These are phyloP conservation scores for Cryptus armator DNA, from an alignment of 2,888 invertebrate genomes.

Conservation along the genomic window DNA sequence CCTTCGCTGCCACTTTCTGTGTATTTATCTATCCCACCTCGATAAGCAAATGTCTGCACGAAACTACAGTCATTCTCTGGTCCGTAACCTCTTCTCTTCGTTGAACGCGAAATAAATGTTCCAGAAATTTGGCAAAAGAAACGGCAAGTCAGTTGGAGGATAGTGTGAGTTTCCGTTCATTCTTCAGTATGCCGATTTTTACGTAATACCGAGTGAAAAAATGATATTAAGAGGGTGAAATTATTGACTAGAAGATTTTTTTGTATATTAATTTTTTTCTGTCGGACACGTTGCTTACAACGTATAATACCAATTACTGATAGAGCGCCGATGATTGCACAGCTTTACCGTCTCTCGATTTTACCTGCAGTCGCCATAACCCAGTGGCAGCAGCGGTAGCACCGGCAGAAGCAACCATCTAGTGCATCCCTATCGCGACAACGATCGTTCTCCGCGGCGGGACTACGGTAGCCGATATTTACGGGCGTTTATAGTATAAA, in stretches of 20 bases:
- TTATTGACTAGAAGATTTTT: neutral
- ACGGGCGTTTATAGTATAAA: conserved; percentile 69
- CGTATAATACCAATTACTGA: conserved; percentile 45
- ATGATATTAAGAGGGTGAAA: neutral
- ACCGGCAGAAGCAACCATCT: conserved; percentile 76
- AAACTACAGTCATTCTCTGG: conserved; percentile 19
- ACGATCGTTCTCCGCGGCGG: conserved; percentile 79
- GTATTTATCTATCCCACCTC: conserved; percentile 13
- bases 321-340: conserved; percentile 27
- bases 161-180: no score
- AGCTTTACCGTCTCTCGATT: conserved; percentile 57
- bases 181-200: no score
- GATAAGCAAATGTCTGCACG: neutral
- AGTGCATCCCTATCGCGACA: conserved; percentile 83
- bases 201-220: no score
- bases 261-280: neutral
- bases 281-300: neutral
- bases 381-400: conserved; percentile 38
- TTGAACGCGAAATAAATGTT: neutral
- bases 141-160: no score
- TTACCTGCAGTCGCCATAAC: conserved; percentile 54
- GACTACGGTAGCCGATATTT: conserved; percentile 73
- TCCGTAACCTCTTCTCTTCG: conserved; percentile 36
- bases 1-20: conserved; percentile 12
- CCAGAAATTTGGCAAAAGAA: no score